These are phyloP conservation scores for Acleris holmiana DNA, from an alignment of 2,888 invertebrate species.

Conservation along the genomic window DNA sequence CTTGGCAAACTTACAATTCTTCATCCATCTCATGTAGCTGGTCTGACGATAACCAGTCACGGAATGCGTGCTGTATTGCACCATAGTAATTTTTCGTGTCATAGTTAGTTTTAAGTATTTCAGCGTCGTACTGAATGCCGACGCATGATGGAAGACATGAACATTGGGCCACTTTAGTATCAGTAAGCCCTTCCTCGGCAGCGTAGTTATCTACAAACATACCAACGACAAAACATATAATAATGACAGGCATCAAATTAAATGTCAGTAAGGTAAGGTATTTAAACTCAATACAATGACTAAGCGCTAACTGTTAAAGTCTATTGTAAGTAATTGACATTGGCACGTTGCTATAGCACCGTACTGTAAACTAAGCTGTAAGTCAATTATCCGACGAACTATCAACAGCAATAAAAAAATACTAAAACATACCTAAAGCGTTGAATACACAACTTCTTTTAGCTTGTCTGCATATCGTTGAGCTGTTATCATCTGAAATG, in stretches of 20 bases:
- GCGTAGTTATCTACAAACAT: slow-evolving; percentile 16
- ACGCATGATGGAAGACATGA: slow-evolving; percentile 29
- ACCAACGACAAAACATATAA: neutral
- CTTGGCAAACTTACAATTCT: neutral
- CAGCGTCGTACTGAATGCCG: slow-evolving; percentile 33
- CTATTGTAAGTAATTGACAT: too few relatives aligned
- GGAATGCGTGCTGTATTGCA: neutral
- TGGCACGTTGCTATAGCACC: too few relatives aligned
- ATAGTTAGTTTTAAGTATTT: slow-evolving; percentile 29
- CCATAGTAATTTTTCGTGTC: neutral
- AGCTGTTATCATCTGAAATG: slow-evolving; percentile 24
- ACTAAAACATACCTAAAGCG: slow-evolving; percentile 22
- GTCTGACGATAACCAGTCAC: neutral
- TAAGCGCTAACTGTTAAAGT: too few relatives aligned
- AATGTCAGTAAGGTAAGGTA: too few relatives aligned
- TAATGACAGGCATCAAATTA: too few relatives aligned
- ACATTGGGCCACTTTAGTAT: slow-evolving; percentile 14
- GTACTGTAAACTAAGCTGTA: too few relatives aligned
- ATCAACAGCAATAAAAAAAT: too few relatives aligned
- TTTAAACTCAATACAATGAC: too few relatives aligned
- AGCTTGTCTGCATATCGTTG: slow-evolving; percentile 20
- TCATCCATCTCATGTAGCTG: neutral
- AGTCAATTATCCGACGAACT: too few relatives aligned
- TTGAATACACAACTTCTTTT: slow-evolving; percentile 6
- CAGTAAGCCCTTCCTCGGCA: slow-evolving; percentile 7